These are phyloP conservation scores for Lysandra coridon DNA, from an alignment of 2,888 invertebrate species.

Conservation along the genomic window DNA sequence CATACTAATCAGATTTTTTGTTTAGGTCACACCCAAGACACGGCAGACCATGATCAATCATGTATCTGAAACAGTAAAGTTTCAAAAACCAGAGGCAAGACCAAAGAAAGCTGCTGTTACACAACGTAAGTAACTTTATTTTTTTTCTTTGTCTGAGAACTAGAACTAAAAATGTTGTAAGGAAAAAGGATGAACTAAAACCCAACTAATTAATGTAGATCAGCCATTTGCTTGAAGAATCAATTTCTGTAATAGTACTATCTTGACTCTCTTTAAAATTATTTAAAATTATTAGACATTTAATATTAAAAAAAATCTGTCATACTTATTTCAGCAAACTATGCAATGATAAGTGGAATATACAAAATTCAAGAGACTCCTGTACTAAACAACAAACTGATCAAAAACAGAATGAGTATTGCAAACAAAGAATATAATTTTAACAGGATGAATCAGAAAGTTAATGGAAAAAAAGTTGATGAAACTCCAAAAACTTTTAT, in stretches of 20 bases:
- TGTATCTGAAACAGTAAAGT: conserved; percentile 53
- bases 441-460: conserved; percentile 40
- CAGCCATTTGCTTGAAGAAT: background rate
- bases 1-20: conserved; percentile 21
- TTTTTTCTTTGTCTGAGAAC: conserved; percentile 11
- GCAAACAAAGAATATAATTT: conserved; percentile 61
- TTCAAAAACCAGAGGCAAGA: conserved; percentile 56
- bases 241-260: no score
- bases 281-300: background rate
- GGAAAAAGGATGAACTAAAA: background rate
- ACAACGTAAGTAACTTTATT: conserved; percentile 50
- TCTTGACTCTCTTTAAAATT: no score
- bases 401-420: conserved; percentile 48
- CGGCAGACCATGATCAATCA: conserved; percentile 50
- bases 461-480: conserved; percentile 36
- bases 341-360: conserved; percentile 65
- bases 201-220: no score
- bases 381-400: conserved; percentile 43
- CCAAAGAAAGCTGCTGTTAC: conserved; percentile 54
- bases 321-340: conserved; percentile 43
- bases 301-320: background rate
- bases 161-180: background rate
- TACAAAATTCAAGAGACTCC: conserved; percentile 64
- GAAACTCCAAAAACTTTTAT: conserved; percentile 40
- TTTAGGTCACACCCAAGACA: conserved; percentile 47